Percentiles rank a stretch among this genome's conserved stretches.
Evolutionary conservation across 2,113 vertebrate genomes (phyloP).

Genomic region (Ramphastos sulfuratus): DNA sequence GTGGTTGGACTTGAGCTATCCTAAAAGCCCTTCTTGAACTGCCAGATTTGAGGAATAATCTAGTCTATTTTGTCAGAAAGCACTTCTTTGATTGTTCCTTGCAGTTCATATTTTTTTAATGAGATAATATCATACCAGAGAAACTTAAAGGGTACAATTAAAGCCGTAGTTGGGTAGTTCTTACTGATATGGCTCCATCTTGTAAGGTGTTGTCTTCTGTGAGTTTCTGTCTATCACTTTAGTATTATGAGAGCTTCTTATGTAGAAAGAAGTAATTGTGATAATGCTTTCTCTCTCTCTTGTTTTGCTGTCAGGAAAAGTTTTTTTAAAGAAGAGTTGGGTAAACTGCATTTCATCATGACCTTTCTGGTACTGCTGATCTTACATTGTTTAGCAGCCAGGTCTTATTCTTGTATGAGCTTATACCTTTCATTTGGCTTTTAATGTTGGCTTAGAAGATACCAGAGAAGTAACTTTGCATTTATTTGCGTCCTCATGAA

Average conservation of each 20-base stretch:
- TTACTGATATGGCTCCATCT: neutral
- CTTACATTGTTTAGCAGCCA: neutral
- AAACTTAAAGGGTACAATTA: neutral
- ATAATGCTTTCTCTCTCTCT: neutral
- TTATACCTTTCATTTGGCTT: neutral
- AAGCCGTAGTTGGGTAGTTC: neutral
- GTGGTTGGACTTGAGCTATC: neutral
- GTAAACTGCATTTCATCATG: neutral
- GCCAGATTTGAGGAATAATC: neutral
- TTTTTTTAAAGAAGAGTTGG: neutral
- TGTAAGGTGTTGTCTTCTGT: neutral
- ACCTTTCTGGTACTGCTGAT: neutral
- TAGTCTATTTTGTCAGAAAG: neutral
- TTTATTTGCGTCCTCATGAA: neutral
- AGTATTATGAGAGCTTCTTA: neutral
- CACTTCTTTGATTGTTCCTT: neutral
- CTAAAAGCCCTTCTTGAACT: neutral
- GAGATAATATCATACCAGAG: neutral
- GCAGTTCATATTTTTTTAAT: neutral
- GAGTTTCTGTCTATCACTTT: neutral
- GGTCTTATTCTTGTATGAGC: neutral
- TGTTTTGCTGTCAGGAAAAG: neutral
- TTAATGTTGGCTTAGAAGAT: neutral
- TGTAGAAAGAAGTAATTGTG: neutral
- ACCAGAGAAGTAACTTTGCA: neutral